Evolutionary conservation across 92 coral and sea anemone species (phyloP), one percentile per base, ranked within the genome.

Genomic region (Zoanthus sociatus): DNA sequence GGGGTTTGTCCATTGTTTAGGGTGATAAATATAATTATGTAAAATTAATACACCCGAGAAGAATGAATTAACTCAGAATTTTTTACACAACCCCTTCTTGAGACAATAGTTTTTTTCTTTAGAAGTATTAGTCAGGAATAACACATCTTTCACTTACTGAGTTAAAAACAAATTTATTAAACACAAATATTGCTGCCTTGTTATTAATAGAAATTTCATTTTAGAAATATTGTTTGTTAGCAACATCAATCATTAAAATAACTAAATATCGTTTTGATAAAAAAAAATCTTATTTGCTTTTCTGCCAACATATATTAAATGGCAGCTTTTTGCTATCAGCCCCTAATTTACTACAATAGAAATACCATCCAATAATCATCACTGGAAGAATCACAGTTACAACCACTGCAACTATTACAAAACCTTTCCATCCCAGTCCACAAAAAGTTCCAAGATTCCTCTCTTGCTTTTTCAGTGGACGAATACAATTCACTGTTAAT

Each of bases 381-480:
- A 89, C 84, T 8, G 99, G 99, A 75, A 96, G 47, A 50, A 96
- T 4, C 42, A 96, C 84, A 33, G 96, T 91, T 6, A 97, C 92
- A 70, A 97, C 17, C 26, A 97, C 84, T 51, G 94, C 93, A 21
- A 86, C 58, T 12, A 86, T 90, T 0, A 93, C 71, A 71, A 93
- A 92, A 45, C 98, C 93, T 86, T 95, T 95, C 99, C 99, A 97
- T 72, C 98, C 99, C 20, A 95, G 66, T 3, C 99, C 99, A 26
- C 94, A 92, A 76, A 94, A 90, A 32, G 93, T 86, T 12, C 99
- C 99, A 55, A 93, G 90, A 68, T 93, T 94, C 75, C 91, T 92
- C 53, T 94, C 90, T 30, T 92, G 91, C 77, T 95, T 94, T 26
- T 95, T 90, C 48, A 96, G 68, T 14, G 99, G 99, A 75, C 92